Conservation (phyloP, 2,113 vertebrate species). For the Microtus oregoni region DNA sequence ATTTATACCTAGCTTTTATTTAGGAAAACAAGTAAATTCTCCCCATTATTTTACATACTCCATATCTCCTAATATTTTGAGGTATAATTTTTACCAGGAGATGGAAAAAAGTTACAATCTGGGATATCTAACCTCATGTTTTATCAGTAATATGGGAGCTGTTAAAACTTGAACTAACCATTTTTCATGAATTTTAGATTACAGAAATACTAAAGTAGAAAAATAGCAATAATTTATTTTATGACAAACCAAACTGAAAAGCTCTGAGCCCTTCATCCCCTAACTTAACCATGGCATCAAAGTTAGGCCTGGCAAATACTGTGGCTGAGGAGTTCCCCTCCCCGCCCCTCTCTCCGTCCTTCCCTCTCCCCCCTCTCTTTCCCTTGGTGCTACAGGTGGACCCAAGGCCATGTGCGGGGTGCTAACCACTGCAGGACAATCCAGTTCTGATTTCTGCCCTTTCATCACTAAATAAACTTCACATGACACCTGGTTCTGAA, state of each 20-base stretch:
- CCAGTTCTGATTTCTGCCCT: not conserved
- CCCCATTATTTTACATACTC: not conserved
- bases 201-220: constrained; percentile 39
- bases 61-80: constrained; percentile 4
- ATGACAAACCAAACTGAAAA: not conserved
- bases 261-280: not conserved
- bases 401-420: not conserved
- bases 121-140: constrained; percentile 17
- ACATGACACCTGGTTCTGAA: constrained; percentile 2
- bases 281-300: constrained; percentile 2
- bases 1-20: constrained; percentile 16
- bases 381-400: no score
- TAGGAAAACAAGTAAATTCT: constrained; percentile 48
- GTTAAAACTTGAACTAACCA: constrained; percentile 29
- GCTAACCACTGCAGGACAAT: not conserved
- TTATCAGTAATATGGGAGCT: not conserved
- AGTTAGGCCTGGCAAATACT: not conserved
- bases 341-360: no score
- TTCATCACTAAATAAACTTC: not conserved
- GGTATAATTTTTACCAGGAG: constrained; percentile 29
- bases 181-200: constrained; percentile 37
- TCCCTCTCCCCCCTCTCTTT: not conserved
- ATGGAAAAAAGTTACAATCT: constrained; percentile 8
- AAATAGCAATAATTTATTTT: constrained; percentile 5
- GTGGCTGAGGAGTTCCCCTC: no score